These are phyloP conservation scores for Aphis craccivora DNA, from an alignment of 1,140 invertebrate genomes.

Conservation along the genomic window DNA sequence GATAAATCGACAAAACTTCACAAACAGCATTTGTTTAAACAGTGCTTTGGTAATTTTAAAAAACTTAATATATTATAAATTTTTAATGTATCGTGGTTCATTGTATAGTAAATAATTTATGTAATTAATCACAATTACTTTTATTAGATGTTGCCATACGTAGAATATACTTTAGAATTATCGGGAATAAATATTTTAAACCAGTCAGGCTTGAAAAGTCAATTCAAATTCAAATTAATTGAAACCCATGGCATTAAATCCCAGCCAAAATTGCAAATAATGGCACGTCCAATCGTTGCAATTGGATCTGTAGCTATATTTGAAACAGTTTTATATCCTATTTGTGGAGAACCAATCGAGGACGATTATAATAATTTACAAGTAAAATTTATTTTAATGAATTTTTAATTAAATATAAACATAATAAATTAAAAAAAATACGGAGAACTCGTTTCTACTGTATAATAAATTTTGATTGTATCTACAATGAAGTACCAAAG, in stretches of 20 bases:
- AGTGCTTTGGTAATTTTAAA: conserved; percentile 34
- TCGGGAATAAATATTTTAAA: conserved; percentile 41
- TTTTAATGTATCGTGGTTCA: neutral
- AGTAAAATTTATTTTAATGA: neutral
- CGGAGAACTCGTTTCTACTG: neutral
- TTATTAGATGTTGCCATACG: conserved; percentile 28
- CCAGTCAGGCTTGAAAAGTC: conserved; percentile 11
- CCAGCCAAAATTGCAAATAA: conserved; percentile 34
- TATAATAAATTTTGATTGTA: neutral
- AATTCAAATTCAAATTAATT: conserved; percentile 44
- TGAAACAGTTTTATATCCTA: conserved; percentile 42
- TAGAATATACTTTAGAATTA: conserved; percentile 46
- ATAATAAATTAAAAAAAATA: neutral
- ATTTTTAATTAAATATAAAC: neutral
- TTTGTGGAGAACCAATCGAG: neutral
- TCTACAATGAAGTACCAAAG: neutral
- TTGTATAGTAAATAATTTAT: neutral
- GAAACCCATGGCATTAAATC: conserved; percentile 17
- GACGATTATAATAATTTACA: conserved; percentile 30
- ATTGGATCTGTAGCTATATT: conserved; percentile 49
- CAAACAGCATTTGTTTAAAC: conserved; percentile 1
- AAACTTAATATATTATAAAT: neutral
- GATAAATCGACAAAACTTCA: conserved; percentile 35
- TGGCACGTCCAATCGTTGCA: neutral
- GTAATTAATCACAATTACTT: neutral